A percentile compares a stretch with the other conserved stretches of the same genome.
phyloP scores from a whole-genome alignment of 2,797 vertebrate genomes.

The Anisognathus igniventris region DNA sequence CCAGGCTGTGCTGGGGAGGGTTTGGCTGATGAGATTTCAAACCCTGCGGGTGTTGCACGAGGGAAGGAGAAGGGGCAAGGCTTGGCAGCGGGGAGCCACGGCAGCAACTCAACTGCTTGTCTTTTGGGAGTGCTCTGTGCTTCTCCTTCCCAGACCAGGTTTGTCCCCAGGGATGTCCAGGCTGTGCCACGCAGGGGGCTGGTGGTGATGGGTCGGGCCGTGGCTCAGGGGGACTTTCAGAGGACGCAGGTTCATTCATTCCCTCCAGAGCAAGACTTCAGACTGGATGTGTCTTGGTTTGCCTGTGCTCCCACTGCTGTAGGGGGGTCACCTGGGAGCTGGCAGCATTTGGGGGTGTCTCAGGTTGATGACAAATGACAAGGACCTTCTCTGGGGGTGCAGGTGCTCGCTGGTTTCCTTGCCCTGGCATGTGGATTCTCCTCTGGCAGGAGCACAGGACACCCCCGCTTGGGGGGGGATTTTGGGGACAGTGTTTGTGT shows the following conservation, averaged over 20 bases:
- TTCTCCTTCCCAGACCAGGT: not conserved
- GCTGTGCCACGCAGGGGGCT: not conserved
- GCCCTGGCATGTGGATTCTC: not conserved
- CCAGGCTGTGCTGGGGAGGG: not conserved
- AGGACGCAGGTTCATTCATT: not conserved
- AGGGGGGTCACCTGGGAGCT: not conserved
- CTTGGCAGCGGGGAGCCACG: not conserved
- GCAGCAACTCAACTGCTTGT: rapidly evolving
- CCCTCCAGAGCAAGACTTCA: not conserved
- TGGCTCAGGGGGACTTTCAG: not conserved
- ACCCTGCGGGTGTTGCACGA: not conserved
- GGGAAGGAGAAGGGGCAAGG: not conserved
- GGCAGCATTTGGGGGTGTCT: not conserved
- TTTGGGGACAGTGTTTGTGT: not conserved
- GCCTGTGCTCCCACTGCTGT: not conserved
- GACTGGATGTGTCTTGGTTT: not conserved
- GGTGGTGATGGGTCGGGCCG: rapidly evolving
- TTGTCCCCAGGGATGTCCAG: not conserved
- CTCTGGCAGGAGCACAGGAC: not conserved
- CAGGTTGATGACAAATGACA: not conserved
- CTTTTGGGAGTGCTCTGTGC: not conserved
- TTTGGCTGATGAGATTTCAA: not conserved
- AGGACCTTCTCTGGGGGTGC: not conserved
- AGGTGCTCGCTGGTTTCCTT: not conserved
- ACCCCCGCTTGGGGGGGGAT: rapidly evolving